These are phyloP conservation scores for Emys orbicularis DNA, from an alignment of 2,797 vertebrate genomes.

Conservation along the genomic window DNA sequence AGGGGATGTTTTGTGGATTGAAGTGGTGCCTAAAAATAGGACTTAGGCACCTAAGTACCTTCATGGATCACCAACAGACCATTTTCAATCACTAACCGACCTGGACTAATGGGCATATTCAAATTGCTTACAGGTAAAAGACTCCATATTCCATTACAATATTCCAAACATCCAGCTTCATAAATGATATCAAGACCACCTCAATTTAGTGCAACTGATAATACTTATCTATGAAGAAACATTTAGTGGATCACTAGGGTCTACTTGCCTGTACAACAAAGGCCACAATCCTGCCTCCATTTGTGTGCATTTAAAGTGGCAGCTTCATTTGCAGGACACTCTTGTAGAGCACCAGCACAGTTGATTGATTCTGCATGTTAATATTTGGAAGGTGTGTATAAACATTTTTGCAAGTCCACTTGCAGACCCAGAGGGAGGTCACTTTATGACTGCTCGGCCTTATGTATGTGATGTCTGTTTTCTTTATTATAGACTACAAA, in stretches of 20 bases:
- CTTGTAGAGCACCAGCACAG: not conserved
- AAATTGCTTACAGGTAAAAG: not conserved
- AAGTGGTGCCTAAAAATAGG: not conserved
- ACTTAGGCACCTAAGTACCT: not conserved
- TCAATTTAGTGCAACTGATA: not conserved
- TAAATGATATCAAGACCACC: not conserved
- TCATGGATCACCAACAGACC: not conserved
- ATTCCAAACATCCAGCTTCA: not conserved
- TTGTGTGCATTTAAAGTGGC: not conserved
- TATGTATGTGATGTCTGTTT: not conserved
- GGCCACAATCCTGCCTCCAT: not conserved
- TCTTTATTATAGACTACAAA: not conserved
- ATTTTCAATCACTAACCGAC: not conserved
- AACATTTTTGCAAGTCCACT: not conserved
- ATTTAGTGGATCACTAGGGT: not conserved
- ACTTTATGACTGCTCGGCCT: not conserved
- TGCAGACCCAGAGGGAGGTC: fast-evolving
- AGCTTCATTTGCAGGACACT: fast-evolving
- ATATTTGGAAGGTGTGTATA: not conserved
- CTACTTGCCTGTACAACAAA: not conserved
- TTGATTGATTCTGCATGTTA: not conserved
- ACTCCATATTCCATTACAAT: not conserved
- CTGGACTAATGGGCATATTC: not conserved
- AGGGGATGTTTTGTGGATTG: not conserved
- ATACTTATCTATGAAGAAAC: not conserved